Evolutionary conservation across 2,797 vertebrate genomes (phyloP), one percentile per base, ranked within the genome.

Genomic region (Dipus sagitta): DNA sequence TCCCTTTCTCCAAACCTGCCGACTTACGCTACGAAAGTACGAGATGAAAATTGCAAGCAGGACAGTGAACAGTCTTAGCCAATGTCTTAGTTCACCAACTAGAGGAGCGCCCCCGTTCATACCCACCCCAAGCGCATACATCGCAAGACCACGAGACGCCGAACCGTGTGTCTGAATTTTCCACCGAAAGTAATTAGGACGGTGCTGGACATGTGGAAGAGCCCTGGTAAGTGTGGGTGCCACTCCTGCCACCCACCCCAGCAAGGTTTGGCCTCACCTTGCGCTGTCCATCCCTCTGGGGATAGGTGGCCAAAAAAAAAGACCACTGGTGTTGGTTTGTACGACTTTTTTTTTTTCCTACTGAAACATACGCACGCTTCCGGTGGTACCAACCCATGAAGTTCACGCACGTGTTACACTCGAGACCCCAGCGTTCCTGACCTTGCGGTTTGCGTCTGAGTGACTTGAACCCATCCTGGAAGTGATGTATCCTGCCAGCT

Each of bases 101-200:
- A 24, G 34, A 65, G 52, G n/a, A 86, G 32, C n/a, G n/a, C n/a
- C 32, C 65, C 1, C 5, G 28, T 17, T 47, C 6, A 34, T 20
- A 26, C 9, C 65, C 30, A 24, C n/a, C 38, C 38, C 38, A 38
- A 38, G 38, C 6, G 20, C 23, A 4, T 2, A 0, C 24, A 58
- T 34, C 9, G 54, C 70, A 42, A 60, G 90, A 32, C 1, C 5
- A 8, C 2, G 65, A 38, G 38, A n/a, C n/a, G n/a, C n/a, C n/a
- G n/a, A n/a, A n/a, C n/a, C n/a, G n/a, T n/a, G 4, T 9, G 58
- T 26, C 32, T 0, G 28, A 60, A 5, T 72, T 72, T 83, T 11
- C 58, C 23, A 28, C 23, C 3, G n/a, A 68, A 26, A 13, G 10
- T 0, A 0, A 24, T 2, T 0, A 23, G 11, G 30, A 14, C 1